phyloP scores from a whole-genome alignment of 2,113 vertebrate genomes.

The Actinemys pallida region DNA sequence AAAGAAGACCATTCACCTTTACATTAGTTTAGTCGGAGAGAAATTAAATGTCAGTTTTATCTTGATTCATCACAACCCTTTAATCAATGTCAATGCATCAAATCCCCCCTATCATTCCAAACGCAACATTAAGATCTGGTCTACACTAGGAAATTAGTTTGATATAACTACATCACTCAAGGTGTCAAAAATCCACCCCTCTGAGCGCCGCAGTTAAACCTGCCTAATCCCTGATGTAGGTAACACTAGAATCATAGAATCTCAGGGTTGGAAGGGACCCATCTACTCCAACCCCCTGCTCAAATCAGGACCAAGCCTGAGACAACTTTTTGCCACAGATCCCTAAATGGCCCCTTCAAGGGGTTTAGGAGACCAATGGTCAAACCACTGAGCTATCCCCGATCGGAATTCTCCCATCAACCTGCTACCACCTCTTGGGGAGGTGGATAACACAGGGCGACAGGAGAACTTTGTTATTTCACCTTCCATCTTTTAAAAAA shows the following conservation, averaged over 20 bases:
- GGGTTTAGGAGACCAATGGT: too few relatives aligned
- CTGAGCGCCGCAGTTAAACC: too few relatives aligned
- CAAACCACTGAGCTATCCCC: too few relatives aligned
- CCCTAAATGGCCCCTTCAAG: too few relatives aligned
- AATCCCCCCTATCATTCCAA: conserved; percentile 75
- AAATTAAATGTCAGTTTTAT: conserved; percentile 81
- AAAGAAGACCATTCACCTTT: conserved; percentile 66
- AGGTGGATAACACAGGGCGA: not conserved
- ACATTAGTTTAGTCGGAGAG: conserved; percentile 66
- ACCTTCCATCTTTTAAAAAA: conserved; percentile 70
- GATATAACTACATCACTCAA: not conserved
- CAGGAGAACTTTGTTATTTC: conserved; percentile 70
- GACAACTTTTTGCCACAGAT: too few relatives aligned
- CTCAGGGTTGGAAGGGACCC: too few relatives aligned
- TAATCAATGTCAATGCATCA: conserved; percentile 80
- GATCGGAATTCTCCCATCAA: not conserved
- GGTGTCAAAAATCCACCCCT: not conserved
- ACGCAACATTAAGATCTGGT: conserved; percentile 73
- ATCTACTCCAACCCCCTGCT: too few relatives aligned
- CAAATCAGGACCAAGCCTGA: too few relatives aligned
- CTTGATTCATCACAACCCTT: conserved; percentile 80
- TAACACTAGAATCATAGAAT: not conserved
- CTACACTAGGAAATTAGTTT: conserved; percentile 54
- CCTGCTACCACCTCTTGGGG: not conserved
- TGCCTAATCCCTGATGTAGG: too few relatives aligned